Percentiles rank a stretch among this genome's conserved stretches.
These are phyloP conservation scores for Spisula subtruncata DNA, from an alignment of 2,888 invertebrate genomes.

Conservation along the genomic window DNA sequence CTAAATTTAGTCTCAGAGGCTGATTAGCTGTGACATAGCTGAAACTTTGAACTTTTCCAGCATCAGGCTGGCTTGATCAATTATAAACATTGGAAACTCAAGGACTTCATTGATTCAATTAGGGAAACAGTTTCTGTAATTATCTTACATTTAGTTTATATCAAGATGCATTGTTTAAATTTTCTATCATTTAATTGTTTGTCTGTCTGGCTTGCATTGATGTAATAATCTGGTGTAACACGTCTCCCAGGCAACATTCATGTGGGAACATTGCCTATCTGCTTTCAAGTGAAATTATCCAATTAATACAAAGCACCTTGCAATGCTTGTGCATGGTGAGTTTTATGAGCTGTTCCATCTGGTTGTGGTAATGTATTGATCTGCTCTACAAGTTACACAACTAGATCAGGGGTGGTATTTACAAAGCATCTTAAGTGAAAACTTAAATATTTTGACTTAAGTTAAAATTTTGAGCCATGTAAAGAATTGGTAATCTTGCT, in stretches of 20 bases:
- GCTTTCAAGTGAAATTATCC: constrained; percentile 18
- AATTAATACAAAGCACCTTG: background rate
- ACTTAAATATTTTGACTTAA: no score
- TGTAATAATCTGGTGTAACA: background rate
- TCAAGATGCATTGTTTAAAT: constrained; percentile 5
- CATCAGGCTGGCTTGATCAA: no score
- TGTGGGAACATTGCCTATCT: background rate
- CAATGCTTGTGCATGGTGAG: background rate
- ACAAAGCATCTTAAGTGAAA: no score
- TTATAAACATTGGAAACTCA: background rate
- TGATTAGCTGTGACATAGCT: no score
- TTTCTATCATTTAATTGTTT: constrained; percentile 12
- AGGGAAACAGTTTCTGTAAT: background rate
- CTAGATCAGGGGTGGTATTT: no score
- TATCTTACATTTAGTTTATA: background rate
- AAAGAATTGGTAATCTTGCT: no score
- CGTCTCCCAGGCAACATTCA: background rate
- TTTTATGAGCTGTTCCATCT: background rate
- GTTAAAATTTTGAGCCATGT: no score
- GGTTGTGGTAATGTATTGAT: no score
- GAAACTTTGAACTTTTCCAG: no score
- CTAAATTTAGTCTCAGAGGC: no score
- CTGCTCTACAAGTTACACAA: no score
- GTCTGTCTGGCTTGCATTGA: constrained; percentile 14
- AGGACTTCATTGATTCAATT: background rate